Evolutionary conservation across 1,140 invertebrate genomes (phyloP).

Genomic region (Hycleus cichorii): DNA sequence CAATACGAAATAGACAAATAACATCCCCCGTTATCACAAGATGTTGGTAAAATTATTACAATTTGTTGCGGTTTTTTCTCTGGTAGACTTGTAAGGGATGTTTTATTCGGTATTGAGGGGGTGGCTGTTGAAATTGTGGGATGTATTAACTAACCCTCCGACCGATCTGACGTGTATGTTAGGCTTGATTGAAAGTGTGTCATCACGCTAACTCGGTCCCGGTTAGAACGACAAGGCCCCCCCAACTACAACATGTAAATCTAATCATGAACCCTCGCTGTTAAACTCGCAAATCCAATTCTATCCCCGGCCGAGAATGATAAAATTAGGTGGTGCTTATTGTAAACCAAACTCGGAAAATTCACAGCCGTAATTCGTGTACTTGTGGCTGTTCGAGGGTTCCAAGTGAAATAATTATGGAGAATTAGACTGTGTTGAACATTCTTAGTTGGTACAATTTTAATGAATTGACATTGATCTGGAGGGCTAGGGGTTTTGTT

Average conservation of each 20-base stretch:
- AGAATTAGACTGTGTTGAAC: conserved; percentile 35
- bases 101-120: not conserved
- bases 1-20: no score
- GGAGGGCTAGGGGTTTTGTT: conserved; percentile 34
- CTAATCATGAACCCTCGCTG: conserved; percentile 39
- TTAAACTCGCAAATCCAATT: conserved; percentile 42
- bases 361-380: conserved; percentile 39
- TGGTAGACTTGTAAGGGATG: not conserved
- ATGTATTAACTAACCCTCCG: conserved; percentile 9
- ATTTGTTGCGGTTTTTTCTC: no score
- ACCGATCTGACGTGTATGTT: conserved; percentile 22
- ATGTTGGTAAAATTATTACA: no score
- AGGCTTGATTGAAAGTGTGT: conserved; percentile 32
- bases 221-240: conserved; percentile 12
- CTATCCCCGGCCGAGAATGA: conserved; percentile 37
- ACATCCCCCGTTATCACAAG: no score
- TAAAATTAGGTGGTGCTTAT: conserved; percentile 43
- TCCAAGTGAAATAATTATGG: conserved; percentile 40
- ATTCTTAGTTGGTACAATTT: conserved; percentile 28
- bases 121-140: not conserved
- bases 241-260: conserved; percentile 40
- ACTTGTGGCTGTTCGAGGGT: conserved; percentile 31
- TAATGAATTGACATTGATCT: conserved; percentile 42
- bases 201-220: conserved; percentile 22
- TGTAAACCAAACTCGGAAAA: conserved; percentile 46